Percentiles rank a stretch among this genome's conserved stretches.
phyloP scores from a whole-genome alignment of 2,113 vertebrate genomes.

The Paradisaea rubra region DNA sequence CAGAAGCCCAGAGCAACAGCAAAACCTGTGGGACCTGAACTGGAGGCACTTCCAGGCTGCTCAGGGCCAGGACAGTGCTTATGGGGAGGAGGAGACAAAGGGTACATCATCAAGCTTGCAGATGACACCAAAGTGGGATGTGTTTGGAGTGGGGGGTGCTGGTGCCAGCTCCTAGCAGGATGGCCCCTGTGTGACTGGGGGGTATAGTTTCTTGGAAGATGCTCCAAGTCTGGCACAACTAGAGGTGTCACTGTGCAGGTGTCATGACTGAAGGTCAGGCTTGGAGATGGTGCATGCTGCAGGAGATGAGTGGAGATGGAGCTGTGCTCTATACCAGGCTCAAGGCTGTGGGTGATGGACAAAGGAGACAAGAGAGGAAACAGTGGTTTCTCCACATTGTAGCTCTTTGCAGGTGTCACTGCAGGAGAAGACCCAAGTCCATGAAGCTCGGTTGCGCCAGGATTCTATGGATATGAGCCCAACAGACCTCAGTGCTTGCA shows the following conservation, averaged over 20 bases:
- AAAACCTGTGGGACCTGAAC: background rate
- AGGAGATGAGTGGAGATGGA: background rate
- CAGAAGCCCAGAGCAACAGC: background rate
- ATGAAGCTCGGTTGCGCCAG: background rate
- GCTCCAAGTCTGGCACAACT: background rate
- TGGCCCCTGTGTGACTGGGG: background rate
- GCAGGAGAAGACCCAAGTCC: background rate
- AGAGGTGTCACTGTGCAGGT: background rate
- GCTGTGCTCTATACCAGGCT: background rate
- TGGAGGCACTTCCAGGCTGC: background rate
- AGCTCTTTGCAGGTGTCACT: background rate
- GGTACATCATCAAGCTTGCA: background rate
- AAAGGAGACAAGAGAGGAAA: background rate
- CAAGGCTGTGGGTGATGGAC: background rate
- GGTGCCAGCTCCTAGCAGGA: background rate
- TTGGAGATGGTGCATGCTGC: rapidly evolving
- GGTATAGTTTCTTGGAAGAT: background rate
- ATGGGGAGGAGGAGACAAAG: background rate
- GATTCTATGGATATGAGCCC: background rate
- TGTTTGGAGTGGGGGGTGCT: background rate
- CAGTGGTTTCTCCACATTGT: background rate
- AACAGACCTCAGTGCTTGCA: background rate
- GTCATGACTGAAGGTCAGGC: background rate
- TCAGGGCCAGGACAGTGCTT: background rate
- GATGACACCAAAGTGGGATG: background rate